Conservation (phyloP, 53 echinoderm and acorn worm genomes). For the Stichopus horrens region DNA sequence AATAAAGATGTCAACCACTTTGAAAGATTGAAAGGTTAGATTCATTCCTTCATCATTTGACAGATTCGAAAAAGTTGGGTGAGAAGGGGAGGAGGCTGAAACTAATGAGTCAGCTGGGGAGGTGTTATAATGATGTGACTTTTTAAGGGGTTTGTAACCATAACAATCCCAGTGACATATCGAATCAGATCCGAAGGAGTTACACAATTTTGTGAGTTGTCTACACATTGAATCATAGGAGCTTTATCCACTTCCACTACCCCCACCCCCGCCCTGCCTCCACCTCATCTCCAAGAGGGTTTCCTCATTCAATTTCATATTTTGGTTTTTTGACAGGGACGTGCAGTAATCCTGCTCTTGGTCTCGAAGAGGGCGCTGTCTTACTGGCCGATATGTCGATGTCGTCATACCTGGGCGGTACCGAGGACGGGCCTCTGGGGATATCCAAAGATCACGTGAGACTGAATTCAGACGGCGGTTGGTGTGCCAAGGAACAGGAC, state of each 20-base stretch:
- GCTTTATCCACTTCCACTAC: too few species aligned
- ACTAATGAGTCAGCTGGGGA: too few species aligned
- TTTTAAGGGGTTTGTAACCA: too few species aligned
- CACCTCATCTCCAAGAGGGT: background rate
- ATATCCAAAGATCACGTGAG: slow-evolving; percentile 73
- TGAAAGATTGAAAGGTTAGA: slow-evolving; percentile 63
- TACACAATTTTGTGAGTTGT: background rate
- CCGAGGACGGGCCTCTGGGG: slow-evolving; percentile 71
- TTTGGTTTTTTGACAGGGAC: background rate
- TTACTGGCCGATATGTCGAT: slow-evolving; percentile 66
- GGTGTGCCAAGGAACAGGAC: slow-evolving; percentile 70
- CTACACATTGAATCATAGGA: background rate
- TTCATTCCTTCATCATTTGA: background rate
- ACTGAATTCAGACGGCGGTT: slow-evolving; percentile 80
- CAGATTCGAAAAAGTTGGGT: too few species aligned
- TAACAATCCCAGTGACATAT: background rate
- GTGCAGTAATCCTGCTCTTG: background rate
- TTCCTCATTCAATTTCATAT: background rate
- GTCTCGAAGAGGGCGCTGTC: slow-evolving; percentile 37
- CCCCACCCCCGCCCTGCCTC: background rate
- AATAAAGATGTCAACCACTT: slow-evolving; percentile 68
- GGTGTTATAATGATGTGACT: too few species aligned
- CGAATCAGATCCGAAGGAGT: background rate
- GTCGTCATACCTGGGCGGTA: slow-evolving; percentile 83
- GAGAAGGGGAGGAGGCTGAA: too few species aligned